Evolutionary conservation across 2,113 vertebrate species (phyloP).

Genomic region (Calyptommatus sinebrachiatus): DNA sequence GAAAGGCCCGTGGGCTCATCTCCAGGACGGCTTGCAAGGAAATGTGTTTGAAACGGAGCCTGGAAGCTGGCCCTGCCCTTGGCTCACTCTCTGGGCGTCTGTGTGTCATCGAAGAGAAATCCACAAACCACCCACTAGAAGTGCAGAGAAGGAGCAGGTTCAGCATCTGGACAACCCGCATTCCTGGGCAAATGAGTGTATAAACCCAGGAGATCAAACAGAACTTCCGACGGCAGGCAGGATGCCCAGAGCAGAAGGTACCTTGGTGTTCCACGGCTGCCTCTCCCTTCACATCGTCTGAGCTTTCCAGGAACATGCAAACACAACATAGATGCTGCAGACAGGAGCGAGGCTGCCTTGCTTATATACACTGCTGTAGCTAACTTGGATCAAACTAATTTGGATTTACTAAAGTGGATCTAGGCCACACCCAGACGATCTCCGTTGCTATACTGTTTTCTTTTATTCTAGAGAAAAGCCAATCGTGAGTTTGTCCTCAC

Average conservation of each 20-base stretch:
- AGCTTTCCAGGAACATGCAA: slow-evolving; percentile 32
- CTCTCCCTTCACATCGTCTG: slow-evolving; percentile 46
- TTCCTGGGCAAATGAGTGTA: not conserved
- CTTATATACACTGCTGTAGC: no score
- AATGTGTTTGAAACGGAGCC: not conserved
- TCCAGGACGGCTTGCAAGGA: not conserved
- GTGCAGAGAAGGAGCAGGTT: slow-evolving; percentile 9
- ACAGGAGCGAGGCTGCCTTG: not conserved
- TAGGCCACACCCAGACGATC: no score
- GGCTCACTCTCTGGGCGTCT: not conserved
- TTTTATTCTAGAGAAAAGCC: no score
- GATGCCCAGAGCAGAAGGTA: slow-evolving; percentile 13
- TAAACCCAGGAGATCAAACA: slow-evolving; percentile 55
- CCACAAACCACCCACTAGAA: not conserved
- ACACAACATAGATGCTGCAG: not conserved
- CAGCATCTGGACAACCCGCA: slow-evolving; percentile 21
- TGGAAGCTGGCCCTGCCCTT: not conserved
- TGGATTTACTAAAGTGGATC: no score
- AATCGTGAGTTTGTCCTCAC: no score
- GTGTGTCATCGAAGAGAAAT: not conserved
- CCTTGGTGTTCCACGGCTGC: slow-evolving; percentile 29
- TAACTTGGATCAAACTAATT: no score
- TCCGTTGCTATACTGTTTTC: no score
- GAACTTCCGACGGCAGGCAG: not conserved
- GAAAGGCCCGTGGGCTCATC: not conserved